Evolutionary conservation across 2,888 invertebrate genomes (phyloP).

Genomic region (Eledone cirrhosa): DNA sequence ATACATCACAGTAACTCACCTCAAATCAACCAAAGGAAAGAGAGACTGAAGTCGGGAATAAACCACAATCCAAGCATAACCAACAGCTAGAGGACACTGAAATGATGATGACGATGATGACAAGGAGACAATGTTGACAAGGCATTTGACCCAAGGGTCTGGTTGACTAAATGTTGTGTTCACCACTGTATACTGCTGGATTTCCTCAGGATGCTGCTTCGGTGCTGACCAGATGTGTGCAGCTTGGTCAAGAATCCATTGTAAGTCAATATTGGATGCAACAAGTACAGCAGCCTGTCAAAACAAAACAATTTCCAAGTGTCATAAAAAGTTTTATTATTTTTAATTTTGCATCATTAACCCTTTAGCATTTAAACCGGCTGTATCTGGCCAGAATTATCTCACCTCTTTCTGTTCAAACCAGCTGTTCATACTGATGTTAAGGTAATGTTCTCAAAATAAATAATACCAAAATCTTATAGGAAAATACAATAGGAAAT

Average conservation of each 20-base stretch:
- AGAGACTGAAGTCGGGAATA: constrained; percentile 90
- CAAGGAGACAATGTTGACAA: constrained; percentile 87
- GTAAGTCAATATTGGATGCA: constrained; percentile 81
- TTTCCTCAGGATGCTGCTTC: constrained; percentile 48
- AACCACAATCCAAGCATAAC: constrained; percentile 95
- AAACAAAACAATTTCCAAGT: not conserved
- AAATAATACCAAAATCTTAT: no score
- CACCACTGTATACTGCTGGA: constrained; percentile 41
- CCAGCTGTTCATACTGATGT: no score
- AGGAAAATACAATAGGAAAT: no score
- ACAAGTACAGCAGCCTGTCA: constrained; percentile 77
- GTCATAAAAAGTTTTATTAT: no score
- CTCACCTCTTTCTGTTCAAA: no score
- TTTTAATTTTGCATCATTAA: no score
- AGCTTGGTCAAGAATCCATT: constrained; percentile 90
- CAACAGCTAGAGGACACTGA: constrained; percentile 85
- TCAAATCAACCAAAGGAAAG: constrained; percentile 89
- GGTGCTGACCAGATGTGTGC: constrained; percentile 80
- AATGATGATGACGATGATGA: not conserved
- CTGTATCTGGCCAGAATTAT: no score
- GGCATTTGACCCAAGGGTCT: constrained; percentile 70
- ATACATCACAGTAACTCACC: no score
- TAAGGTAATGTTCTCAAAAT: no score
- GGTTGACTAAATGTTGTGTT: constrained; percentile 55
- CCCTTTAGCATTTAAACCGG: no score